Conservation (phyloP, 92 coral and sea anemone genomes). For the Galaxea fascicularis region DNA sequence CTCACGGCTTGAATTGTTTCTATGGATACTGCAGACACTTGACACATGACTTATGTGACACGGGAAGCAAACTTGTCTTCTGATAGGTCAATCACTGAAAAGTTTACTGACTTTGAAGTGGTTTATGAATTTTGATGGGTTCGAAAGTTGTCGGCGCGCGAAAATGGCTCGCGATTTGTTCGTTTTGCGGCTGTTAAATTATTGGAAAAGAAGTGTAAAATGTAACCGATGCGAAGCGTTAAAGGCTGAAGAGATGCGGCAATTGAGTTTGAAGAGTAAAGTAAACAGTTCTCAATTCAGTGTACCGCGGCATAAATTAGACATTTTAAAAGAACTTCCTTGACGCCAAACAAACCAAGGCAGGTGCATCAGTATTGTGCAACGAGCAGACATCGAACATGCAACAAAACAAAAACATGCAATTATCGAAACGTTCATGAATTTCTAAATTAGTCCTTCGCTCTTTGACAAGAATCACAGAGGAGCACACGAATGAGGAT, state of each 20-base stretch:
- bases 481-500: neutral
- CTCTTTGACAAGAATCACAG: neutral
- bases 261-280: neutral
- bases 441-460: neutral
- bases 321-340: neutral
- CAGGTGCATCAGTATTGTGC: neutral
- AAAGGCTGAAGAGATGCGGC: neutral
- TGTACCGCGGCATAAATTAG: neutral
- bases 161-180: neutral
- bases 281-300: neutral
- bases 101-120: neutral
- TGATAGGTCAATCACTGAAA: neutral
- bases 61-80: neutral
- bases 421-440: neutral
- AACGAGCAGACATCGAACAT: neutral
- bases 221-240: constrained; percentile 4
- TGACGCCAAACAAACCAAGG: neutral
- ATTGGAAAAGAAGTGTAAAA: neutral
- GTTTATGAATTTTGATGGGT: neutral
- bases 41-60: neutral
- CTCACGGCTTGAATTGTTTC: constrained; percentile 27
- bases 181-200: neutral
- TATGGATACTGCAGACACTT: constrained; percentile 27
- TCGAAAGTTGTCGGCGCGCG: neutral
- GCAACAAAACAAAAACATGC: neutral